Evolutionary conservation across 2,797 vertebrate species (phyloP).

Genomic region (Enteromius unitaeniatus): DNA sequence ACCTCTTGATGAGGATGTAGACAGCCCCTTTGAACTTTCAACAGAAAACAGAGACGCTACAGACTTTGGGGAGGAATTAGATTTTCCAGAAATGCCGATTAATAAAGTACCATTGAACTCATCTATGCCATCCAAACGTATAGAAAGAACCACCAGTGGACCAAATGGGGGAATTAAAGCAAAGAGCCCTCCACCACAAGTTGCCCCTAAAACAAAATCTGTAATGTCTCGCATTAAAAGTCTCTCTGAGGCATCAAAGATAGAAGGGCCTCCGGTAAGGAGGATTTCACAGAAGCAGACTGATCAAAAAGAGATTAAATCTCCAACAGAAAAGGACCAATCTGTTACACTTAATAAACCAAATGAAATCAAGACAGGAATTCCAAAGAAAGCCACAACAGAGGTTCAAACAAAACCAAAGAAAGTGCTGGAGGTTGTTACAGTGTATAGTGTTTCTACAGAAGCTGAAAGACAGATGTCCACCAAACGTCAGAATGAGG

Average conservation of each 20-base stretch:
- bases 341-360: conserved; percentile 40
- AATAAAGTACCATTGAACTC: conserved; percentile 62
- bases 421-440: conserved; percentile 51
- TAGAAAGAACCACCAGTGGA: conserved; percentile 56
- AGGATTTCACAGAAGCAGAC: conserved; percentile 55
- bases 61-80: conserved; percentile 75
- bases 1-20: conserved; percentile 67
- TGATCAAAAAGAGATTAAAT: conserved; percentile 59
- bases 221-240: conserved; percentile 64
- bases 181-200: conserved; percentile 65
- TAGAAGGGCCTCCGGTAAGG: conserved; percentile 51
- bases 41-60: conserved; percentile 71
- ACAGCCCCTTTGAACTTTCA: conserved; percentile 52
- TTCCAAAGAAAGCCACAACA: conserved; percentile 73
- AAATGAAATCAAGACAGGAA: conserved; percentile 71
- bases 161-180: conserved; percentile 55
- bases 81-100: conserved; percentile 65
- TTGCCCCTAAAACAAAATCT: conserved; percentile 66
- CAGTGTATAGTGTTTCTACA: conserved; percentile 32
- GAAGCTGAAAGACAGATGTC: conserved; percentile 41
- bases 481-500: conserved; percentile 42
- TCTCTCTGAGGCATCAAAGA: conserved; percentile 58
- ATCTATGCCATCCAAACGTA: conserved; percentile 62
- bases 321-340: conserved; percentile 68
- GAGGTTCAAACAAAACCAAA: conserved; percentile 69